A percentile compares a stretch with the other conserved stretches of the same genome.
Evolutionary conservation across 2,113 vertebrate genomes (phyloP).

Genomic region (Scomber scombrus): DNA sequence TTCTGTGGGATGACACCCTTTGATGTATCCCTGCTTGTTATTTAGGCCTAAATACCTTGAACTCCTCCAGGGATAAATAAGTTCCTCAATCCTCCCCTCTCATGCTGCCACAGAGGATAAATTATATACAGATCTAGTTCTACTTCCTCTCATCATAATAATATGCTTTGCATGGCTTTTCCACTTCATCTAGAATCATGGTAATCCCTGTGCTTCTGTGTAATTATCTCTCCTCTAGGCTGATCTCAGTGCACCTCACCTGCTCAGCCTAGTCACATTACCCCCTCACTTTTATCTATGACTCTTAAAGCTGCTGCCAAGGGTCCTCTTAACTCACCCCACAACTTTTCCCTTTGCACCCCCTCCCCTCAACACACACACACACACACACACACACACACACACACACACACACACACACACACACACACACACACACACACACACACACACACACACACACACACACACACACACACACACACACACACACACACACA

Average conservation of each 20-base stretch:
- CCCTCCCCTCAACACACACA: conserved; percentile 34
- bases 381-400: no score
- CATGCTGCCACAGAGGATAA: conserved; percentile 68
- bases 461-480: no score
- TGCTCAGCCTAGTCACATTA: conserved; percentile 78
- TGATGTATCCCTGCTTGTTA: conserved; percentile 68
- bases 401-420: no score
- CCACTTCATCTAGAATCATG: conserved; percentile 80
- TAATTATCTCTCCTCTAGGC: conserved; percentile 81
- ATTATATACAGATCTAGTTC: conserved; percentile 72
- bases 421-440: no score
- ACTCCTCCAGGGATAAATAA: conserved; percentile 70
- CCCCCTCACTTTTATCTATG: conserved; percentile 78
- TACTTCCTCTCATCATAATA: conserved; percentile 76
- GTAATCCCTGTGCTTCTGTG: conserved; percentile 80
- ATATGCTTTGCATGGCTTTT: conserved; percentile 80
- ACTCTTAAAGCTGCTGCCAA: conserved; percentile 78
- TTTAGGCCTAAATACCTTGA: conserved; percentile 67
- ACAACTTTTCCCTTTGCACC: conserved; percentile 59
- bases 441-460: conserved; percentile 14
- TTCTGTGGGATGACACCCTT: conserved; percentile 50
- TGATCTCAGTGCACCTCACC: conserved; percentile 78
- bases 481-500: no score
- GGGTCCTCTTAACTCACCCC: conserved; percentile 72
- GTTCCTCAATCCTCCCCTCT: conserved; percentile 60